Evolutionary conservation across 2,113 vertebrate genomes (phyloP), one percentile per base, ranked within the genome.

Genomic region (Saguinus midas): DNA sequence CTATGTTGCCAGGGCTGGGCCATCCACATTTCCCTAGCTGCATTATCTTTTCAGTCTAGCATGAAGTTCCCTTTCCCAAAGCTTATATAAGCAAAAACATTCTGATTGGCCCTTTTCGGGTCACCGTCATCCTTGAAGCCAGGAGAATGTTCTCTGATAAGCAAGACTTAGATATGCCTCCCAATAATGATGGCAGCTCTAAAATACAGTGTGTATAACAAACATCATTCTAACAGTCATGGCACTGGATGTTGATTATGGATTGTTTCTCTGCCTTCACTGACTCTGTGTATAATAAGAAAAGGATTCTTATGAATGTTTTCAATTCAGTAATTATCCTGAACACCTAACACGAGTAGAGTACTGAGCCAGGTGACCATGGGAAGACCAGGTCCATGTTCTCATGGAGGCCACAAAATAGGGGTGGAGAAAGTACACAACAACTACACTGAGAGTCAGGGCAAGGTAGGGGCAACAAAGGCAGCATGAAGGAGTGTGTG

Each of bases 311-410:
- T 68, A 68, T 37, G 43, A 35, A 48, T 76, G 66, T 84, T 91
- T 95, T 84, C 82, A 90, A 0, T 40, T 89, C 29, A 70, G 79
- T 90, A 84, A 94, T 91, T 87, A 68, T 32, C 64, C 87, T 82
- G 70, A 85, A 75, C 70, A 84, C 66, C 76, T 91, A 76, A 61
- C 64, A 32, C 11, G 25, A 3, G 0, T 27, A 57, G 5, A 73
- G 10, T 52, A 21, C 61, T 29, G 23, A 45, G 57, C 70, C 37
- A 66, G 57, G 27, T 90, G 20, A 72, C 70, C 72, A 21, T 55
- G 75, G 83, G 45, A 88, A 80, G 78, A n/a, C 32, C 64, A 76
- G 45, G 78, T 52, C 70, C 6, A 1, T 45, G 48, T 82, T 94
- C 27, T 89, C 57, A 48, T 23, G 23, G 79, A 91, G 9, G 14